phyloP scores from a whole-genome alignment of 1,140 invertebrate genomes.

The Chrysoperla carnea region DNA sequence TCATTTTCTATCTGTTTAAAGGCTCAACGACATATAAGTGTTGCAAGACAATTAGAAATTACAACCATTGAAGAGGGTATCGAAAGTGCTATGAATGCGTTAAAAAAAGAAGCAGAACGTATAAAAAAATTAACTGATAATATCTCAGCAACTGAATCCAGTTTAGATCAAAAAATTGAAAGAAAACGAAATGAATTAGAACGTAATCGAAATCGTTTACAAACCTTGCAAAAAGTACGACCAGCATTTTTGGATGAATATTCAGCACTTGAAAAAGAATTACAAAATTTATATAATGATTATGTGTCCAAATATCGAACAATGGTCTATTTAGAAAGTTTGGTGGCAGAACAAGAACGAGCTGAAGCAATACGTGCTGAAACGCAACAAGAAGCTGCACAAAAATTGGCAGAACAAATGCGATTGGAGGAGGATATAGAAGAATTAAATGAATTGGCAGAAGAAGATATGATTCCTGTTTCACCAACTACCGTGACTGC shows the following conservation, averaged over 20 bases:
- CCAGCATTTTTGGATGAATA: slow-evolving; percentile 97
- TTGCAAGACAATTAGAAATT: slow-evolving; percentile 61
- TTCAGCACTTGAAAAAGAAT: slow-evolving; percentile 73
- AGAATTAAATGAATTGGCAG: slow-evolving; percentile 3
- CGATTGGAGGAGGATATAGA: slow-evolving; percentile 11
- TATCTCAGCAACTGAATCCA: slow-evolving; percentile 69
- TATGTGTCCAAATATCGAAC: slow-evolving; percentile 81
- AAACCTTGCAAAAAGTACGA: slow-evolving; percentile 86
- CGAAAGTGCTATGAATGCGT: slow-evolving; percentile 45
- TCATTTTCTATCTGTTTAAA: slow-evolving; percentile 7
- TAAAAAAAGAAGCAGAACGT: slow-evolving; percentile 50
- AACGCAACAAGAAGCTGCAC: slow-evolving; percentile 12
- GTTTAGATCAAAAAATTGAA: slow-evolving; percentile 81
- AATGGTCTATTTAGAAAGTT: slow-evolving; percentile 62
- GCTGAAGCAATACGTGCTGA: slow-evolving; percentile 29
- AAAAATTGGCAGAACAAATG: slow-evolving; percentile 12
- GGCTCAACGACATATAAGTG: slow-evolving; percentile 26
- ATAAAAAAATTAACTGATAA: slow-evolving; percentile 62
- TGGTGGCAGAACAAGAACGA: slow-evolving; percentile 50
- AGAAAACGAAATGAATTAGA: slow-evolving; percentile 78
- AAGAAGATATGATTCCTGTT: slow-evolving; percentile 2
- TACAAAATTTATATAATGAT: slow-evolving; percentile 68
- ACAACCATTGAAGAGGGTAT: slow-evolving; percentile 60
- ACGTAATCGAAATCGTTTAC: slow-evolving; percentile 78
- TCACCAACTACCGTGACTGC: slow-evolving; percentile 1